These are phyloP conservation scores for Formica exsecta DNA, from an alignment of 1,140 invertebrate genomes.

Conservation along the genomic window DNA sequence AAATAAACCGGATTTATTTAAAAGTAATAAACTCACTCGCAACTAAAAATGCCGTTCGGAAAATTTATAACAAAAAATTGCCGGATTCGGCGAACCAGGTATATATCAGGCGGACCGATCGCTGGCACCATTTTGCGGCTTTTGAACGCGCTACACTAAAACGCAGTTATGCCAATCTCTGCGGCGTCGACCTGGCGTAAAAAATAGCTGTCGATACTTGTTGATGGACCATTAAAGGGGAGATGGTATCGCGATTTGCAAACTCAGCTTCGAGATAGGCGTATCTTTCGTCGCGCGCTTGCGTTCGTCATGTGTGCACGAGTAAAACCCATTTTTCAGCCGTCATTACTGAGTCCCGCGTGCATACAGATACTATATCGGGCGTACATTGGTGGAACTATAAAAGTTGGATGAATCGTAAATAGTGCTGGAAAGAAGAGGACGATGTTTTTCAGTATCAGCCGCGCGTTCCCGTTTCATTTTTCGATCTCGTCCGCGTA, in stretches of 20 bases:
- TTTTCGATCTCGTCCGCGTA: neutral
- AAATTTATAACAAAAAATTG: conserved; percentile 5
- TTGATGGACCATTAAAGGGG: conserved; percentile 49
- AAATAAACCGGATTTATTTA: neutral
- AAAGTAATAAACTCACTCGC: neutral
- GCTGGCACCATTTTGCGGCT: conserved; percentile 23
- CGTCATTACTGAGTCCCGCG: conserved; percentile 16
- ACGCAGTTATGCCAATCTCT: conserved; percentile 43
- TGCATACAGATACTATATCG: neutral
- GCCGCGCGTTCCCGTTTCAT: conserved; percentile 1
- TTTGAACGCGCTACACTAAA: conserved; percentile 36
- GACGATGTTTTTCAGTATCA: neutral
- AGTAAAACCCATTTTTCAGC: conserved; percentile 14
- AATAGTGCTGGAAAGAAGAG: neutral
- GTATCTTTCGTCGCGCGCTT: conserved; percentile 2
- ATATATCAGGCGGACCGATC: neutral
- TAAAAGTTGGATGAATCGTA: conserved; percentile 54
- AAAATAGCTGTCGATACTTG: conserved; percentile 60
- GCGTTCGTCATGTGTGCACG: neutral
- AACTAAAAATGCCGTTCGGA: neutral
- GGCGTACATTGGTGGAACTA: neutral
- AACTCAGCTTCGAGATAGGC: neutral
- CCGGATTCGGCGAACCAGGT: neutral
- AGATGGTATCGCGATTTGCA: conserved; percentile 47
- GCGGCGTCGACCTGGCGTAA: conserved; percentile 32